phyloP scores from a whole-genome alignment of 2,113 vertebrate genomes.

The Callionymus lyra region DNA sequence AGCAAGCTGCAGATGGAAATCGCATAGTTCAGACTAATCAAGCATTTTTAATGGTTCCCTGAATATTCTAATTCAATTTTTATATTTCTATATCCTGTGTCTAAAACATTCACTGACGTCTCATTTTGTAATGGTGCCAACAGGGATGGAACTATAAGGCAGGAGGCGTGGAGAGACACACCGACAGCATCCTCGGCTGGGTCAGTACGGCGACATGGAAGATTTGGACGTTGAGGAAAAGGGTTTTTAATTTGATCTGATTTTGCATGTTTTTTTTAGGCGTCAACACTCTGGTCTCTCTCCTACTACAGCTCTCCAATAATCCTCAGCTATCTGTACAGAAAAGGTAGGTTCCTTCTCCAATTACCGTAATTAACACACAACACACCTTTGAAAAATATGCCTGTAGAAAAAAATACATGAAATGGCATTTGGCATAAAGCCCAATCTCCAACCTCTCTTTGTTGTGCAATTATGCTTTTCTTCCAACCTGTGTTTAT shows the following conservation, averaged over 20 bases:
- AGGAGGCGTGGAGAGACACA: conserved; percentile 75
- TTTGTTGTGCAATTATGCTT: no score
- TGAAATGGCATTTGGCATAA: no score
- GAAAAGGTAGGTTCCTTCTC: conserved; percentile 72
- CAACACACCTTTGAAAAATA: no score
- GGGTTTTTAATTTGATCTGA: not conserved
- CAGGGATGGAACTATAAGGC: conserved; percentile 82
- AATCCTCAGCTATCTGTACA: conserved; percentile 81
- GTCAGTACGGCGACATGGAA: conserved; percentile 57
- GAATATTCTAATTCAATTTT: no score
- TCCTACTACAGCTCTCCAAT: conserved; percentile 86
- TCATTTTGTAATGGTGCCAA: not conserved
- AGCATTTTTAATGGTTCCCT: no score
- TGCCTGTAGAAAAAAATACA: no score
- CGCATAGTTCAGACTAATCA: no score
- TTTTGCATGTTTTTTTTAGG: conserved; percentile 57
- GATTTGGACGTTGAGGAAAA: not conserved
- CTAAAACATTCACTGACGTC: not conserved
- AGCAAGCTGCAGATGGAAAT: no score
- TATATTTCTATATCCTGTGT: no score
- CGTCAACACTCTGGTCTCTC: conserved; percentile 80
- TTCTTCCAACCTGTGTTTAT: no score
- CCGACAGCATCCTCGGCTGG: conserved; percentile 79
- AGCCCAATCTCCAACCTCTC: no score
- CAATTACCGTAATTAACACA: no score